Conservation (phyloP, 53 echinoderm and acorn worm genomes). For the Stichopus horrens region DNA sequence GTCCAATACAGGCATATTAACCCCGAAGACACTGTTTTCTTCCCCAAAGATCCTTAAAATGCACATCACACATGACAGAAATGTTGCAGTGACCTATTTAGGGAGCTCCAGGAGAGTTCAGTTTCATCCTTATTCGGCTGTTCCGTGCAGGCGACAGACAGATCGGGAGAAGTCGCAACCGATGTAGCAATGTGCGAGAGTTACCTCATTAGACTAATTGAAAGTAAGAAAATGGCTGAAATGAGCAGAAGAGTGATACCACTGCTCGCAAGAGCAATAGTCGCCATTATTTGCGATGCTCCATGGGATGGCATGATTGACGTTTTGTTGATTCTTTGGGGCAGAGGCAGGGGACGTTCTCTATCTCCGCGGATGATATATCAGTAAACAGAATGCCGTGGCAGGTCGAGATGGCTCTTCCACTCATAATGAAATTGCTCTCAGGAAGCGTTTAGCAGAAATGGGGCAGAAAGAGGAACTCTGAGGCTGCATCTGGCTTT, state of each 20-base stretch:
- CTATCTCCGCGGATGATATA: conserved; percentile 8
- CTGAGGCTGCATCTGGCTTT: too few species aligned
- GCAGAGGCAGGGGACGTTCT: background rate
- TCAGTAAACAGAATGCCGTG: conserved; percentile 28
- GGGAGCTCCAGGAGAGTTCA: background rate
- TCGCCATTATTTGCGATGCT: background rate
- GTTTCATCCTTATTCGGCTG: conserved; percentile 6
- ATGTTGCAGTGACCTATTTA: background rate
- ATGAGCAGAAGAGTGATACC: conserved; percentile 16
- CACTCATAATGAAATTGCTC: conserved; percentile 6
- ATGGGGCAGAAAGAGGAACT: background rate
- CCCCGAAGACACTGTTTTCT: background rate
- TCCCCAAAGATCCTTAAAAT: background rate
- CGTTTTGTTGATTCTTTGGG: conserved; percentile 41
- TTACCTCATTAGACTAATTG: conserved; percentile 42
- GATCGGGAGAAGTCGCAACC: background rate
- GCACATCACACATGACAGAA: background rate
- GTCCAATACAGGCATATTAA: background rate
- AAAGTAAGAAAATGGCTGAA: conserved; percentile 17
- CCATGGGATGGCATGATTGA: conserved; percentile 17
- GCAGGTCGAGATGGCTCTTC: background rate
- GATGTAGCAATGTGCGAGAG: conserved; percentile 4
- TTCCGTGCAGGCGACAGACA: background rate
- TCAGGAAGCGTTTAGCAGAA: background rate
- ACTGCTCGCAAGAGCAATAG: background rate